phyloP scores from a whole-genome alignment of 2,113 vertebrate genomes.

The Porphyrio hochstetteri region DNA sequence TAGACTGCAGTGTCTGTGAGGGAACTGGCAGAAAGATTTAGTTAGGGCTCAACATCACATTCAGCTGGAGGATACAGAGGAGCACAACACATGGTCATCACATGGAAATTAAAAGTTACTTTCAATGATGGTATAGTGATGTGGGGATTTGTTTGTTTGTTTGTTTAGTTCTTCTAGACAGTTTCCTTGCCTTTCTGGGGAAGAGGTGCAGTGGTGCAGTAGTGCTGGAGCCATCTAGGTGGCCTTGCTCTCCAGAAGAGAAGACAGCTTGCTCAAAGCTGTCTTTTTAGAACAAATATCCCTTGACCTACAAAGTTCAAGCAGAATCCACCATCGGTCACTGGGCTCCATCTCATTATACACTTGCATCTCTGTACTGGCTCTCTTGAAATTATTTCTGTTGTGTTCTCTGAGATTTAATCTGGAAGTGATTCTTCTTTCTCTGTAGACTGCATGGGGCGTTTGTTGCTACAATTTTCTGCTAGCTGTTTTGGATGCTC shows the following conservation, averaged over 20 bases:
- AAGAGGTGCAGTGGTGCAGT: rapidly evolving
- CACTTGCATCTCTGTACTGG: background rate
- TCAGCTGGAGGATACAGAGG: background rate
- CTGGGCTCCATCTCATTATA: background rate
- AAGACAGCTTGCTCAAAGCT: background rate
- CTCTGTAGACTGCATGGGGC: background rate
- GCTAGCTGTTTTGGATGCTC: background rate
- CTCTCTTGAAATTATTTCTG: background rate
- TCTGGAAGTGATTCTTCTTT: background rate
- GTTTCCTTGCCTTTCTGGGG: background rate
- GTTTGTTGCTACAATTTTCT: background rate
- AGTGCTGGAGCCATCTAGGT: background rate
- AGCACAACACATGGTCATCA: background rate
- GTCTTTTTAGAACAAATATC: background rate
- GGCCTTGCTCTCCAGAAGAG: background rate
- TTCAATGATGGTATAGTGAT: background rate
- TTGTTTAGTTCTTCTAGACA: background rate
- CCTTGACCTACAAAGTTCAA: background rate
- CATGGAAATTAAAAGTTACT: background rate
- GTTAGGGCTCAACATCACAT: too few species aligned
- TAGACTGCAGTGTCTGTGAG: background rate
- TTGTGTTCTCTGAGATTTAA: background rate
- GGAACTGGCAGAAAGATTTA: background rate
- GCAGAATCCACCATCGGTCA: background rate
- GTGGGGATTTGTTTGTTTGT: background rate